Percentiles rank a stretch among this genome's conserved stretches.
Conservation (phyloP, 1,140 invertebrate genomes). For the Drosophila teissieri region DNA sequence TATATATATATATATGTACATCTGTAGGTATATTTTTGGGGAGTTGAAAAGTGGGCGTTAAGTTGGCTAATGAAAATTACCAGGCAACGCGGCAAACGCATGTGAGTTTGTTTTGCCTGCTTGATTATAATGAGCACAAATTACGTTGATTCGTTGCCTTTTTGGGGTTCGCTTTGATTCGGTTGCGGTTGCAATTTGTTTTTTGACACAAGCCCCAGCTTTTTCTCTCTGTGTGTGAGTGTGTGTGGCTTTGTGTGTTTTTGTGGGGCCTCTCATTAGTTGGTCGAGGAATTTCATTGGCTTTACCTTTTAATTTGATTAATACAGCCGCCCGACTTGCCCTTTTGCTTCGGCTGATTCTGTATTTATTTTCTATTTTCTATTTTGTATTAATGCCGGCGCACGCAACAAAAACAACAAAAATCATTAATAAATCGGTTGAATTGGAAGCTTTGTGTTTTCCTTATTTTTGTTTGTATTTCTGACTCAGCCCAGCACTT, state of each 20-base stretch:
- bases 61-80: conserved; percentile 60
- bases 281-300: conserved; percentile 39
- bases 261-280: conserved; percentile 28
- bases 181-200: conserved; percentile 49
- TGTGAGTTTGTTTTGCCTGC: conserved; percentile 36
- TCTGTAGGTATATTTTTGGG: background rate
- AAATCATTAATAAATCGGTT: conserved; percentile 19
- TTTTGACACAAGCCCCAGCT: conserved; percentile 24
- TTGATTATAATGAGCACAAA: conserved; percentile 68
- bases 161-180: conserved; percentile 24
- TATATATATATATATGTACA: no score
- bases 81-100: conserved; percentile 5
- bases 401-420: conserved; percentile 56
- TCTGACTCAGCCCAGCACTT: background rate
- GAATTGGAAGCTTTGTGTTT: background rate
- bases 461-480: background rate
- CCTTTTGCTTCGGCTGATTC: conserved; percentile 10
- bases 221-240: no score
- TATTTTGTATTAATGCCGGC: conserved; percentile 1
- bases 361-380: background rate
- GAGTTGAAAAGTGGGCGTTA: conserved; percentile 10
- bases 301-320: conserved; percentile 72
- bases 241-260: background rate
- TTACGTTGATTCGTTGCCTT: conserved; percentile 60
- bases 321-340: conserved; percentile 28